These are phyloP conservation scores for Phyllotreta striolata DNA, from an alignment of 2,888 invertebrate genomes.

Conservation along the genomic window DNA sequence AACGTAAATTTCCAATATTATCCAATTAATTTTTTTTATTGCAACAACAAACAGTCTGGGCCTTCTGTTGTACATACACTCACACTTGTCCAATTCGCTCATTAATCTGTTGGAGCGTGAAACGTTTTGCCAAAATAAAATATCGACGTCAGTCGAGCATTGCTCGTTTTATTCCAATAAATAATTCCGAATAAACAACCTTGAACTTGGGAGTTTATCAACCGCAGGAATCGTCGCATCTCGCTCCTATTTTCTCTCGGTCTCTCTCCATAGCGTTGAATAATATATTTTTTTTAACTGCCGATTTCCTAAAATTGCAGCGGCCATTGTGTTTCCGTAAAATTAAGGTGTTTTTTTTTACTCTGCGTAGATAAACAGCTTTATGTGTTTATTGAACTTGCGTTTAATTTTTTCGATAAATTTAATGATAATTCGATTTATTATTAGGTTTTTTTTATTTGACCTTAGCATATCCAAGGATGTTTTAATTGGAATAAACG, in stretches of 20 bases:
- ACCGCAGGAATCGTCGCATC: constrained; percentile 50
- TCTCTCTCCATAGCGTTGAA: too few relatives aligned
- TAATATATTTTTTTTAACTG: constrained; percentile 18
- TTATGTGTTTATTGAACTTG: too few relatives aligned
- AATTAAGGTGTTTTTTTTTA: too few relatives aligned
- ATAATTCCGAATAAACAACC: constrained; percentile 48
- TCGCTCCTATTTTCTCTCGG: not conserved
- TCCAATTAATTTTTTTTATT: not conserved
- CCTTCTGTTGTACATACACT: constrained; percentile 23
- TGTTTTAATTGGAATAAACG: too few relatives aligned
- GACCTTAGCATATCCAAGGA: too few relatives aligned
- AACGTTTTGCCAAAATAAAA: constrained; percentile 39
- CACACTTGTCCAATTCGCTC: too few relatives aligned
- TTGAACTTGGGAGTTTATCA: constrained; percentile 61
- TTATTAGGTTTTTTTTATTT: too few relatives aligned
- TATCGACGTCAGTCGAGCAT: constrained; percentile 24
- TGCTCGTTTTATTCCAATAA: constrained; percentile 5
- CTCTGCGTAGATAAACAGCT: too few relatives aligned
- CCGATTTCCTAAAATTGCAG: constrained; percentile 19
- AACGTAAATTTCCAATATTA: not conserved
- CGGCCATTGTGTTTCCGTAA: constrained; percentile 7
- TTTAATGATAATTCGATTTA: too few relatives aligned
- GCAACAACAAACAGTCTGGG: not conserved
- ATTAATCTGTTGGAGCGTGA: constrained; percentile 29
- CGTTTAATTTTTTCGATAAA: too few relatives aligned